These are phyloP conservation scores for Pogonocichla stellata DNA, from an alignment of 2,113 vertebrate genomes.

Conservation along the genomic window DNA sequence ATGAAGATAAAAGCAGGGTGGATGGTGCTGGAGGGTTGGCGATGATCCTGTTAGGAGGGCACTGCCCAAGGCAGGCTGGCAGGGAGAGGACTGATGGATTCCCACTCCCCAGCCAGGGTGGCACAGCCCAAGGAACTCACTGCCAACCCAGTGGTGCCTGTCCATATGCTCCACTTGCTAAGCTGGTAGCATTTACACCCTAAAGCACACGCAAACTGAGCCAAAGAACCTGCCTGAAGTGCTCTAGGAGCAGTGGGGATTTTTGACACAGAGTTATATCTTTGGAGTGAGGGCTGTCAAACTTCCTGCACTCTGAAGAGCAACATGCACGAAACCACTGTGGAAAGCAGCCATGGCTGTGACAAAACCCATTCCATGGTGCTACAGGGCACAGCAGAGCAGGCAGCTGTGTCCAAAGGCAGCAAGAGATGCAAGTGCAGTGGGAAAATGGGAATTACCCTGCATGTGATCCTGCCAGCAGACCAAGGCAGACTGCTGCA, in stretches of 20 bases:
- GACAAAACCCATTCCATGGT: background rate
- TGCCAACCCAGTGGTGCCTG: background rate
- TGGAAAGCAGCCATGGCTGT: background rate
- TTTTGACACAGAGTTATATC: background rate
- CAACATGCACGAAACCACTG: rapidly evolving
- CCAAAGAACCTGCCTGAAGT: background rate
- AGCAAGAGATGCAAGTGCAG: background rate
- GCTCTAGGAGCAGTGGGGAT: background rate
- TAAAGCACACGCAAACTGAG: background rate
- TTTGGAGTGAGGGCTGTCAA: background rate
- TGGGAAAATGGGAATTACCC: background rate
- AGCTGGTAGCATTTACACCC: background rate
- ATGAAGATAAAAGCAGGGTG: background rate
- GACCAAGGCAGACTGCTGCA: background rate
- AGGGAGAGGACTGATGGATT: background rate
- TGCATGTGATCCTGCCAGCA: background rate
- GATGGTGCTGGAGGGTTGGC: background rate
- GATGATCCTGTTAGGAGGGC: background rate
- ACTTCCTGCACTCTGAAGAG: background rate
- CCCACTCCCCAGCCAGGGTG: background rate
- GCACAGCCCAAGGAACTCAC: background rate
- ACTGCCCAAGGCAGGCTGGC: background rate
- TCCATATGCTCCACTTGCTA: background rate
- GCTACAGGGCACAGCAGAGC: background rate
- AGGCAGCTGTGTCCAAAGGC: background rate